phyloP scores from a whole-genome alignment of 2,113 vertebrate species.

The Cepphus grylle region DNA sequence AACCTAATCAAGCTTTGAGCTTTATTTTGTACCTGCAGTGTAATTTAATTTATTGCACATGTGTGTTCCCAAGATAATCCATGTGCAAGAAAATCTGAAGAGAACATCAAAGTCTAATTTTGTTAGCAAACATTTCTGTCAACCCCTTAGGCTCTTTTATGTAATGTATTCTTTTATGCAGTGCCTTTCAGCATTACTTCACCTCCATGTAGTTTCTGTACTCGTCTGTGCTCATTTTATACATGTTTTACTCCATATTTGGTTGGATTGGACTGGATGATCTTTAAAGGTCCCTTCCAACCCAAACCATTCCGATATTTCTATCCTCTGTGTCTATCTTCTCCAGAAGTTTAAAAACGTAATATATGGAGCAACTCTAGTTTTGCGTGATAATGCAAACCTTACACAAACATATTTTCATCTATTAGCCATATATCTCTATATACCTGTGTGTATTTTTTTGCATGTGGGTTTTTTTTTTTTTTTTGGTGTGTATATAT shows the following conservation, averaged over 20 bases:
- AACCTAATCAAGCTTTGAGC: neutral
- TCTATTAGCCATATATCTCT: neutral
- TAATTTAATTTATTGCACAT: neutral
- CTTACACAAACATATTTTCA: neutral
- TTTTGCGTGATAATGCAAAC: neutral
- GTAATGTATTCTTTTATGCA: neutral
- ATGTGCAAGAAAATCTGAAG: neutral
- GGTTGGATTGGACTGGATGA: neutral
- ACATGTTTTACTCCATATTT: neutral
- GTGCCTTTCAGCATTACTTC: neutral
- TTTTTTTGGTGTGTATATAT: neutral
- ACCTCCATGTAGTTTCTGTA: neutral
- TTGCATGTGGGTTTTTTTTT: neutral
- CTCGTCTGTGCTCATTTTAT: neutral
- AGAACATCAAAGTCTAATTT: neutral
- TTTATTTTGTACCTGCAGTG: neutral
- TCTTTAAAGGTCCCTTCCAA: neutral
- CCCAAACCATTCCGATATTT: neutral
- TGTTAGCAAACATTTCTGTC: neutral
- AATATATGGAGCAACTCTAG: neutral
- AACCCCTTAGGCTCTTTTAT: neutral
- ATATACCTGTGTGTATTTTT: neutral
- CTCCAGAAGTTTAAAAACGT: neutral
- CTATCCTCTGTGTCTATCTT: neutral
- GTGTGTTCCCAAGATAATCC: neutral